Evolutionary conservation across 2,888 invertebrate species (phyloP).

Genomic region (Macrosoma leucophasiata): DNA sequence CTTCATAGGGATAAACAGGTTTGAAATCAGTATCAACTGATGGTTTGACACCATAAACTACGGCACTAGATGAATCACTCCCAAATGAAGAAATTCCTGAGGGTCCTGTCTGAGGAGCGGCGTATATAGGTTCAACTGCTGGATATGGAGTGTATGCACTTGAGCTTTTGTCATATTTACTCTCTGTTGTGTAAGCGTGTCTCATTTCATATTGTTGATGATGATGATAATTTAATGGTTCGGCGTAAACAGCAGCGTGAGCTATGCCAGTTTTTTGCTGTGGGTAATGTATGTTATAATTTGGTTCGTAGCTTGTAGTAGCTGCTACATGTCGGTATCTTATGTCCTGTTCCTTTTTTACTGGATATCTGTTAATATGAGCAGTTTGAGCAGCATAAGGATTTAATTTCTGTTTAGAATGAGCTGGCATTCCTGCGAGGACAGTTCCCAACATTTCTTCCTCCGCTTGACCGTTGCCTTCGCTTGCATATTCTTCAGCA

Average conservation of each 20-base stretch:
- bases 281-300: constrained; percentile 57
- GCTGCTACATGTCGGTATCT: constrained; percentile 62
- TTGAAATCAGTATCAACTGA: constrained; percentile 61
- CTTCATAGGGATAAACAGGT: constrained; percentile 65
- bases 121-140: constrained; percentile 62
- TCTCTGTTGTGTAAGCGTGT: constrained; percentile 59
- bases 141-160: constrained; percentile 50
- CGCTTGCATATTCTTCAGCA: constrained; percentile 79
- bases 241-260: constrained; percentile 63
- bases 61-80: constrained; percentile 51
- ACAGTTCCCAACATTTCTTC: constrained; percentile 86
- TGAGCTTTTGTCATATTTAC: constrained; percentile 49
- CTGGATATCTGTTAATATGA: constrained; percentile 52
- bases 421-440: constrained; percentile 80
- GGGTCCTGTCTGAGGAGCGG: constrained; percentile 56
- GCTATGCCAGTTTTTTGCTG: constrained; percentile 70
- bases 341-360: constrained; percentile 63
- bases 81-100: constrained; percentile 51
- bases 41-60: constrained; percentile 65
- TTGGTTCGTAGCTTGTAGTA: constrained; percentile 57
- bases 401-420: constrained; percentile 62
- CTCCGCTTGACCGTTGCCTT: constrained; percentile 81
- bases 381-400: constrained; percentile 64
- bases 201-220: constrained; percentile 58
- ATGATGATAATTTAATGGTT: constrained; percentile 54